phyloP scores from a whole-genome alignment of 92 coral and sea anemone genomes.

The Epizoanthus stellaris region DNA sequence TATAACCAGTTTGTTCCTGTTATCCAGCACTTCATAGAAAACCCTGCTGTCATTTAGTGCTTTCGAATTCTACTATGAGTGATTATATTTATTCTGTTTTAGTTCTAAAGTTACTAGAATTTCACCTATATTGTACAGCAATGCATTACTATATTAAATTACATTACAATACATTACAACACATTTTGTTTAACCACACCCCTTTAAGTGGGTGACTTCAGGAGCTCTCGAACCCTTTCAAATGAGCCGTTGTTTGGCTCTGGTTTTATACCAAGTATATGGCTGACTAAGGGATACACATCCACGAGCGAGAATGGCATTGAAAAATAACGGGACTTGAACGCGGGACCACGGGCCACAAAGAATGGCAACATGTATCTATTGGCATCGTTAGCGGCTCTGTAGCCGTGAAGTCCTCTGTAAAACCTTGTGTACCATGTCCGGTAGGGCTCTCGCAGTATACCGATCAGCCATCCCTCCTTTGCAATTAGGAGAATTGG shows the following conservation, averaged over 20 bases:
- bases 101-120: no score
- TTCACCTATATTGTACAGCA: no score
- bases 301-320: slow-evolving; percentile 66
- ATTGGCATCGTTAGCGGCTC: slow-evolving; percentile 15
- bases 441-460: neutral
- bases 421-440: no score
- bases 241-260: slow-evolving; percentile 88
- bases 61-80: no score
- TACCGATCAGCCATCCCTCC: slow-evolving; percentile 72
- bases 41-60: no score
- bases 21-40: no score
- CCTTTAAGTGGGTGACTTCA: neutral
- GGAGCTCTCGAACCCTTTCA: slow-evolving; percentile 44
- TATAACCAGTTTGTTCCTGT: no score
- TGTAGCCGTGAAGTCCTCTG: slow-evolving; percentile 66
- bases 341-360: slow-evolving; percentile 86
- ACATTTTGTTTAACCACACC: no score
- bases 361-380: slow-evolving; percentile 87
- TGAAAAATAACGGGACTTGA: slow-evolving; percentile 67
- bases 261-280: slow-evolving; percentile 70
- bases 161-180: no score
- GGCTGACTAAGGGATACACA: slow-evolving; percentile 77
- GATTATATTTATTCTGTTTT: no score
- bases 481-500: slow-evolving; percentile 65
- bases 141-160: no score